A percentile compares a stretch with the other conserved stretches of the same genome.
These are phyloP conservation scores for Rhea americana DNA, from an alignment of 2,113 vertebrate species.

Conservation along the genomic window DNA sequence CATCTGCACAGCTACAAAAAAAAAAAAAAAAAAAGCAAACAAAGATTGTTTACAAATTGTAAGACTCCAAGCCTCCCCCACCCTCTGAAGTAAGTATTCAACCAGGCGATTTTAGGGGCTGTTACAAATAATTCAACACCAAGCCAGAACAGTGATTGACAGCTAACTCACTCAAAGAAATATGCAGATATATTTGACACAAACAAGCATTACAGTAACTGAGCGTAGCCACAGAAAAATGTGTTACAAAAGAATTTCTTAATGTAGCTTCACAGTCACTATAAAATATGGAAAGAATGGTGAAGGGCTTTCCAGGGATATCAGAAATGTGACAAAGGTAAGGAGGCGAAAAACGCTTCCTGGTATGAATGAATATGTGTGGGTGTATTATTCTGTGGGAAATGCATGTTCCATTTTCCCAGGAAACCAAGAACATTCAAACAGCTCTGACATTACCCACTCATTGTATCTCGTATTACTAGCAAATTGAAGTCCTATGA, in stretches of 20 bases:
- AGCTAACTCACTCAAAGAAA: not conserved
- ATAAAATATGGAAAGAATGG: not conserved
- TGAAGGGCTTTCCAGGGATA: not conserved
- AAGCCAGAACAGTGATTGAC: not conserved
- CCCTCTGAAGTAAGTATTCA: not conserved
- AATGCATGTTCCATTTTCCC: slow-evolving; percentile 30
- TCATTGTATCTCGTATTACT: not conserved
- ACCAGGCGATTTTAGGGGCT: not conserved
- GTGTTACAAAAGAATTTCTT: not conserved
- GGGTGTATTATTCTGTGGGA: slow-evolving; percentile 28
- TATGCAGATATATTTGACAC: not conserved
- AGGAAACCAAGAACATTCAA: slow-evolving; percentile 27
- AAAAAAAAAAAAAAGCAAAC: not conserved
- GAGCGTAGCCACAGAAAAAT: not conserved
- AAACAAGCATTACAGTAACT: not conserved
- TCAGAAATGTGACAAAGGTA: not conserved
- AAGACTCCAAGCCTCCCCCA: not conserved
- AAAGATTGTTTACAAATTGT: not conserved
- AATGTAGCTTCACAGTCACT: not conserved
- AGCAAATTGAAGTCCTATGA: not conserved
- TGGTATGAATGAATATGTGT: not conserved
- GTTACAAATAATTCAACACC: not conserved
- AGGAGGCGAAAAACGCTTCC: slow-evolving; percentile 23
- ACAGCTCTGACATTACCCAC: not conserved
- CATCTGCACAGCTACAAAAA: not conserved